Evolutionary conservation across 1,140 invertebrate species (phyloP).

Genomic region (Dendrolimus kikuchii): DNA sequence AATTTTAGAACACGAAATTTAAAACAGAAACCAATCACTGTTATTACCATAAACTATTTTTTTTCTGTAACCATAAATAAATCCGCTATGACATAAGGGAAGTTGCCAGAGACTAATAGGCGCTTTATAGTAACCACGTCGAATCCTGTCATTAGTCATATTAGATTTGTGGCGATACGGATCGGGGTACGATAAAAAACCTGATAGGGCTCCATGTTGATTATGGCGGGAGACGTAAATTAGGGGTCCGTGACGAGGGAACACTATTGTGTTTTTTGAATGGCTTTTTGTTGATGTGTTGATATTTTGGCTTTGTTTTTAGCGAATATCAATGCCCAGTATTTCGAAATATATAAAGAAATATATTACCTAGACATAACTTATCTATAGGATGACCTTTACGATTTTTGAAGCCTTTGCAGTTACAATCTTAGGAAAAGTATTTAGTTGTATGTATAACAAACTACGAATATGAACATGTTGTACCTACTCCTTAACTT

Average conservation of each 20-base stretch:
- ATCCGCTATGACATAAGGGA: constrained; percentile 36
- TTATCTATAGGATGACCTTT: too few relatives aligned
- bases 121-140: constrained; percentile 30
- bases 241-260: constrained; percentile 44
- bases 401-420: too few relatives aligned
- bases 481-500: too few relatives aligned
- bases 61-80: constrained; percentile 15
- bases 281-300: constrained; percentile 29
- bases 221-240: constrained; percentile 49
- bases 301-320: constrained; percentile 1
- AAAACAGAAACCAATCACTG: not conserved
- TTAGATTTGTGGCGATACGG: constrained; percentile 57
- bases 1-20: not conserved
- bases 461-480: too few relatives aligned
- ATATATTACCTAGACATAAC: too few relatives aligned
- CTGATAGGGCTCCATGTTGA: constrained; percentile 39
- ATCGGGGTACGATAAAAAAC: constrained; percentile 32
- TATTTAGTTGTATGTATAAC: too few relatives aligned
- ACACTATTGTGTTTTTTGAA: constrained; percentile 28
- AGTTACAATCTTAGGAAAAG: too few relatives aligned
- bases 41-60: constrained; percentile 3
- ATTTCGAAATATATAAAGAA: too few relatives aligned
- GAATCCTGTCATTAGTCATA: constrained; percentile 52
- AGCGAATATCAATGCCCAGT: too few relatives aligned
- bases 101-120: constrained; percentile 35